Conservation (phyloP, 2,797 vertebrate species). For the Danio albolineatus region DNA sequence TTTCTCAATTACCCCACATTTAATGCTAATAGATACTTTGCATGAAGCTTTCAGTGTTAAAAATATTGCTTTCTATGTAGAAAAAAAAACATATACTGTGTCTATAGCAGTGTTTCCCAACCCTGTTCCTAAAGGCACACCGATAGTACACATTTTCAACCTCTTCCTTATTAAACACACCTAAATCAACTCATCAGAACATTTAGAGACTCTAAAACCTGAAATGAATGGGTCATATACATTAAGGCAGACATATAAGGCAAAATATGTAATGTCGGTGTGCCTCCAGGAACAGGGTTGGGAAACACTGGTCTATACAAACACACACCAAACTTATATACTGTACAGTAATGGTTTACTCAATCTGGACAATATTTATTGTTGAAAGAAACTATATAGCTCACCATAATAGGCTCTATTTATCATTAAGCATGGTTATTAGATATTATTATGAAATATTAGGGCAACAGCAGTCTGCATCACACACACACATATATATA, state of each 20-base stretch:
- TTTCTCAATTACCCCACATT: background rate
- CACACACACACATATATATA: background rate
- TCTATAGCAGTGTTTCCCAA: constrained; percentile 32
- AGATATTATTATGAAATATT: constrained; percentile 46
- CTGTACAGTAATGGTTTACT: constrained; percentile 45
- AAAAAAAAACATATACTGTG: constrained; percentile 23
- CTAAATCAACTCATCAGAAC: background rate
- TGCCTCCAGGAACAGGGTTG: no score
- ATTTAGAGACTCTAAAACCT: no score
- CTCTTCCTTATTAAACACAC: no score
- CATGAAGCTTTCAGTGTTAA: background rate
- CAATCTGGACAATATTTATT: constrained; percentile 32
- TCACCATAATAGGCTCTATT: constrained; percentile 27
- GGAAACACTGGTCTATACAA: background rate
- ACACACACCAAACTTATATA: constrained; percentile 6
- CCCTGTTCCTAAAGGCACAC: no score
- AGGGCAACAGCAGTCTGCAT: constrained; percentile 8
- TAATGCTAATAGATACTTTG: background rate
- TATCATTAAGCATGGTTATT: constrained; percentile 41
- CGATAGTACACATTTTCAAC: no score
- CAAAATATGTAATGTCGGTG: no score
- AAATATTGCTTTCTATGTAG: background rate
- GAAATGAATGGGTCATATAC: no score
- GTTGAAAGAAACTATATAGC: constrained; percentile 18
- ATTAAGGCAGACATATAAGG: no score